These are phyloP conservation scores for Sarcophaga rosellei DNA, from an alignment of 2,888 invertebrate species.

Conservation along the genomic window DNA sequence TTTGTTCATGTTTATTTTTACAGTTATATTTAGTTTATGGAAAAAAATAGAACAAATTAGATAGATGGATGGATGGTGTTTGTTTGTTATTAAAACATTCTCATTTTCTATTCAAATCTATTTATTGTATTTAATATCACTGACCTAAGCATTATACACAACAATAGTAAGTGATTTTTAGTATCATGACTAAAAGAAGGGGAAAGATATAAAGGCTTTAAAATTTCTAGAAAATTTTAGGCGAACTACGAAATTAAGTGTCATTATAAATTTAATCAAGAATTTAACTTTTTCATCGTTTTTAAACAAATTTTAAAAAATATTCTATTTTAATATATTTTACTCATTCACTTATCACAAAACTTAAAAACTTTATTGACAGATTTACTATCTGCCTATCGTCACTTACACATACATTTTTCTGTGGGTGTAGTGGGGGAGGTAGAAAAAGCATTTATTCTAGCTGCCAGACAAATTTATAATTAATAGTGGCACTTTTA, in stretches of 20 bases:
- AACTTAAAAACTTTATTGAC: not conserved
- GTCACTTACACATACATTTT: not conserved
- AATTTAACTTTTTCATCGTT: too few species aligned
- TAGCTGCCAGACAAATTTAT: not conserved
- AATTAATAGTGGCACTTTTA: slow-evolving; percentile 3
- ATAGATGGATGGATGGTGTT: not conserved
- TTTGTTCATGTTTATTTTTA: not conserved
- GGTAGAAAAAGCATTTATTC: not conserved
- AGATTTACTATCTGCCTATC: not conserved
- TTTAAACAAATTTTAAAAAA: too few species aligned
- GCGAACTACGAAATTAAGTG: too few species aligned
- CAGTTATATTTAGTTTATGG: not conserved
- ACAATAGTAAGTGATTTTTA: too few species aligned
- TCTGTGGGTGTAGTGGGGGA: not conserved
- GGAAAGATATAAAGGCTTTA: too few species aligned
- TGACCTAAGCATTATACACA: slow-evolving; percentile 30
- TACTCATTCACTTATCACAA: not conserved
- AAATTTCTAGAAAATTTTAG: too few species aligned
- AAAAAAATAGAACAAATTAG: slow-evolving; percentile 35
- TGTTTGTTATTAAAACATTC: not conserved
- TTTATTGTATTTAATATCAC: slow-evolving; percentile 38
- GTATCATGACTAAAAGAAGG: too few species aligned
- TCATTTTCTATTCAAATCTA: not conserved
- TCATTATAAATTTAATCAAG: too few species aligned
- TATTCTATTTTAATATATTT: not conserved